Evolutionary conservation across 2,888 invertebrate genomes (phyloP), one percentile per base, ranked within the genome.

Genomic region (Stenodera caucasica): DNA sequence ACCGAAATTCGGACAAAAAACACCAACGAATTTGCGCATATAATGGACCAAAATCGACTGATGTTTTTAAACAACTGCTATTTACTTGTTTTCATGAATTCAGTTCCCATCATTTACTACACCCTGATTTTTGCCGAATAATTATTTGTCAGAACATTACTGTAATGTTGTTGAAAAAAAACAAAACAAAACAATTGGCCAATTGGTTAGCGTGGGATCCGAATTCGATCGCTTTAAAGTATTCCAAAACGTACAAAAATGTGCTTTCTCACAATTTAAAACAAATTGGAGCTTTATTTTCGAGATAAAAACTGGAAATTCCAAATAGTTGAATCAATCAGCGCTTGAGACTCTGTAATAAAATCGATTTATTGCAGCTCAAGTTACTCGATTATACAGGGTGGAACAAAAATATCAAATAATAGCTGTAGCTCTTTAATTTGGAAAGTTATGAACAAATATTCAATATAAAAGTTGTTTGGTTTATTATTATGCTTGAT

Each of bases 61-160:
- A 12, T 35, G 33, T 12, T 35, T 12, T 7, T 7, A 26, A 26
- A 26, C 26, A 37, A 45, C 18, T 45, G 21, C 45, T 21, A 45
- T 32, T 32, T 32, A 32, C 32, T 7, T n/a, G 26, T 26, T 26
- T 26, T 7, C 32, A 32, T 7, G 32, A 7, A 7, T 37, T 9
- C 3, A 37, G 45, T 45, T 45, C 45, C 45, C 45, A 45, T 2
- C 45, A 45, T 45, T 15, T 37, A 37, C 37, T 37, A 14, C 45
- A 45, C 21, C 18, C 45, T 21, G 45, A 21, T 37, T 37, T 37
- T 37, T 15, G 15, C 37, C 37, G 14, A 15, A 37, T 37, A 37
- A 37, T 37, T 15, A 15, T 37, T 37, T 15, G 37, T 37, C 37
- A 37, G 37, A 37, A 37, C 37, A 15, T 37, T 37, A 37, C 37